Evolutionary conservation across 1,140 invertebrate genomes (phyloP), one percentile per base, ranked within the genome.

Genomic region (Drosophila sturtevanti): DNA sequence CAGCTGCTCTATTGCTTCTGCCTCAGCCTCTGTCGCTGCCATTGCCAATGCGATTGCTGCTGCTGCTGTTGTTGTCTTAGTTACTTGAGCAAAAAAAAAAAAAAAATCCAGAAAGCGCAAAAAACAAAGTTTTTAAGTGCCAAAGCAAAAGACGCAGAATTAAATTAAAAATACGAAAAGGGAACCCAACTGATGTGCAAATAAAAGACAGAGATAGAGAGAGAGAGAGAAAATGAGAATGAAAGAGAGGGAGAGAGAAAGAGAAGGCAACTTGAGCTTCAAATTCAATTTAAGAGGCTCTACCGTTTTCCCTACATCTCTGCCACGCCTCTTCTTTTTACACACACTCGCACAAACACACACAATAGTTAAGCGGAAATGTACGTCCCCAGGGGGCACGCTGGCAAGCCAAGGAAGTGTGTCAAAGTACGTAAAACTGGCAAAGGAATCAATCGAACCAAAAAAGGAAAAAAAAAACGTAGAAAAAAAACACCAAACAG

Each of bases 351-450:
- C 59, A 34, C 51, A 27, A 12, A 55, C 58, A 51, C 64, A 34
- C 55, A 81, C 81, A 86, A 87, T 86, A 87, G 78, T 81, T 86
- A 87, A 86, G 82, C 81, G 82, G 81, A 86, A 87, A 78, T 86
- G 78, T 87, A 79, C 52, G 81, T 87, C 81, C 74, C 82, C 58
- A 65, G 74, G 82, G 82, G 81, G 56, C 65, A 69, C 73, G 51
- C 59, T 68, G 65, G 41, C 52, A 35, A 58, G 35, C 35, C 73
- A 54, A 62, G 61, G 73, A 85, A 85, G 68, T 85, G 70, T 78
- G 81, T 78, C 81, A 87, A 87, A 76, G 73, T 76, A 76, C 73
- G 77, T 77, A 71, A 68, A 73, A 68, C 72, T 68, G 75, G 38
- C 52, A 59, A 16, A 44, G 72, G 68, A 72, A 72, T 80, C 81